phyloP scores from a whole-genome alignment of 2,113 vertebrate genomes.

The Miniopterus natalensis region DNA sequence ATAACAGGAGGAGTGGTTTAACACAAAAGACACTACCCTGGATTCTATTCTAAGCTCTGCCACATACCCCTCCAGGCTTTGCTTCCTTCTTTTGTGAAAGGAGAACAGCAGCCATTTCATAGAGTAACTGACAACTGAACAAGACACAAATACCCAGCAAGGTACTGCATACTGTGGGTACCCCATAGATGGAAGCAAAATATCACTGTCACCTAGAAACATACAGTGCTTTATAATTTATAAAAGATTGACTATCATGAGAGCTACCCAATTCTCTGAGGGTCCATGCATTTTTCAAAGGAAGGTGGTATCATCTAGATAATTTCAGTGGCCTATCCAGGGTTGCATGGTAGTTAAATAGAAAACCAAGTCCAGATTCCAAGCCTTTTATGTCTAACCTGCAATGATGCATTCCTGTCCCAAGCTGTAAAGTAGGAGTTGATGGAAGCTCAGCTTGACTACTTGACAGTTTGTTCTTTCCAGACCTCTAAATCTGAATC shows the following conservation, averaged over 20 bases:
- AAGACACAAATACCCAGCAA: background rate
- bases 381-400: background rate
- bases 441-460: background rate
- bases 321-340: background rate
- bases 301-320: background rate
- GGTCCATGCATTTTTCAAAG: background rate
- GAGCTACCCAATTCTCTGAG: background rate
- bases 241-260: background rate
- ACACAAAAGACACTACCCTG: background rate
- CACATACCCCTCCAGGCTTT: background rate
- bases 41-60: background rate
- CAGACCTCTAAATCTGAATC: background rate
- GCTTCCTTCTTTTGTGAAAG: background rate
- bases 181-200: background rate
- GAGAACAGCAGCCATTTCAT: background rate
- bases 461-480: background rate
- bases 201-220: background rate
- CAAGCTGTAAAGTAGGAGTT: background rate
- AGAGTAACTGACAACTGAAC: background rate
- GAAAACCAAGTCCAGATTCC: background rate
- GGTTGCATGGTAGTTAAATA: background rate
- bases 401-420: background rate
- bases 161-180: background rate
- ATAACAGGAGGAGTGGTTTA: background rate
- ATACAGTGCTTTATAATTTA: background rate